Base-by-base conservation (phyloP, 2,797 vertebrate genomes). In the Anas capensis region DNA sequence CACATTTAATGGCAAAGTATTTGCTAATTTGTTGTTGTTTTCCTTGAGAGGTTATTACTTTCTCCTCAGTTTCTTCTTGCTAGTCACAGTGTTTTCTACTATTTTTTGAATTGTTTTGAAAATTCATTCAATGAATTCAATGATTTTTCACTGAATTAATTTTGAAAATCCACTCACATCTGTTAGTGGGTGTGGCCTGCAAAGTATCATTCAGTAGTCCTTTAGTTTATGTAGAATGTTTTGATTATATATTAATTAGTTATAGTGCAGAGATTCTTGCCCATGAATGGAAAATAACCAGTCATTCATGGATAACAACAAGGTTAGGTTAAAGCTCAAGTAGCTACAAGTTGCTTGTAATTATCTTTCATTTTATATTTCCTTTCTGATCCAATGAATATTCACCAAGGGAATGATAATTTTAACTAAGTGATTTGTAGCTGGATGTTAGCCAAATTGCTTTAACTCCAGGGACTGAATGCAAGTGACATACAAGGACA, bases 321-420 rank as follows among this genome's bases (percentile, higher is more conserved):
- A 93, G 75, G 44, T 91, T 90, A 89, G 56, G 60, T 91, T 93
- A 95, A 96, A 91, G 95, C 48, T 79, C 88, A 91, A 95, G 56
- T 65, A 86, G 78, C 6, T 73, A 62, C 60, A 94, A 66, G 21
- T 75, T 93, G 65, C 42, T 86, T 90, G 24, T 92, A 76, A 92
- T 89, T 56, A 72, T 93, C 71, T 87, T 84, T 84, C 48, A 56
- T 61, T 51, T 94, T 81, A 51, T 76, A 65, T 94, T 66, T 96
- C 10, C 38, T 86, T 87, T 93, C 83, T 84, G 42, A 94, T 93
- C 26, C 29, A 57, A 57, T 95, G 75, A 96, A 92, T 93, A 93
- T 86, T 97, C 53, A 92, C 60, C 70, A 89, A 93, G 73, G 70
- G 86, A 96, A 60, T 84, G 13, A 82, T 89, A 78, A 91, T 94